phyloP scores from a whole-genome alignment of 2,888 invertebrate species.

The Nebria brevicollis region DNA sequence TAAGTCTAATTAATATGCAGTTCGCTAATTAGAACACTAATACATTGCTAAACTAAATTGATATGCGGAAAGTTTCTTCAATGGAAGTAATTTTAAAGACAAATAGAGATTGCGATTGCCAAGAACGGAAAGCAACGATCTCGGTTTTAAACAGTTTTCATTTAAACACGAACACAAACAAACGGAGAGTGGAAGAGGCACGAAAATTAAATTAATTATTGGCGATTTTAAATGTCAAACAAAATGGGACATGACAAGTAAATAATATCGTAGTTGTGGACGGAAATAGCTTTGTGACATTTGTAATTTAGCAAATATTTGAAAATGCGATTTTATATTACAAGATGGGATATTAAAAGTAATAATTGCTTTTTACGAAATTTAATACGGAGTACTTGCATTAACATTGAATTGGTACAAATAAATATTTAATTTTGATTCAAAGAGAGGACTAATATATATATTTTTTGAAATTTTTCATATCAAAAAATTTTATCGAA shows the following conservation, averaged over 20 bases:
- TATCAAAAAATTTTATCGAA: no score
- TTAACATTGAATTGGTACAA: no score
- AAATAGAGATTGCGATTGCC: constrained; percentile 34
- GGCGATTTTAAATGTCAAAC: constrained; percentile 42
- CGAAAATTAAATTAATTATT: constrained; percentile 45
- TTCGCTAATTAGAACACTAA: constrained; percentile 31
- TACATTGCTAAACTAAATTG: constrained; percentile 23
- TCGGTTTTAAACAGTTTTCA: constrained; percentile 41
- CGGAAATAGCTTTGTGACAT: constrained; percentile 26
- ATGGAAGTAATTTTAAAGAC: constrained; percentile 44
- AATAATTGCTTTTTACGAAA: neutral
- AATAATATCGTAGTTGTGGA: constrained; percentile 6
- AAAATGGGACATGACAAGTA: constrained; percentile 25
- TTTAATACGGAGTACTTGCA: no score
- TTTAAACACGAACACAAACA: constrained; percentile 25
- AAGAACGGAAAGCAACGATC: constrained; percentile 28
- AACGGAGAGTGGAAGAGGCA: constrained; percentile 8
- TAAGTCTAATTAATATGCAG: constrained; percentile 22
- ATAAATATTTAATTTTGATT: no score
- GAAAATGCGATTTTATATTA: neutral
- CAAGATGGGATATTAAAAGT: neutral
- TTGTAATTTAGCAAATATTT: neutral
- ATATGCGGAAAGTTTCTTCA: constrained; percentile 33
- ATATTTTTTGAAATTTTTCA: no score
- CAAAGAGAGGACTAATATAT: no score